Conservation (phyloP, 2,888 invertebrate genomes). For the Macropis europaea region DNA sequence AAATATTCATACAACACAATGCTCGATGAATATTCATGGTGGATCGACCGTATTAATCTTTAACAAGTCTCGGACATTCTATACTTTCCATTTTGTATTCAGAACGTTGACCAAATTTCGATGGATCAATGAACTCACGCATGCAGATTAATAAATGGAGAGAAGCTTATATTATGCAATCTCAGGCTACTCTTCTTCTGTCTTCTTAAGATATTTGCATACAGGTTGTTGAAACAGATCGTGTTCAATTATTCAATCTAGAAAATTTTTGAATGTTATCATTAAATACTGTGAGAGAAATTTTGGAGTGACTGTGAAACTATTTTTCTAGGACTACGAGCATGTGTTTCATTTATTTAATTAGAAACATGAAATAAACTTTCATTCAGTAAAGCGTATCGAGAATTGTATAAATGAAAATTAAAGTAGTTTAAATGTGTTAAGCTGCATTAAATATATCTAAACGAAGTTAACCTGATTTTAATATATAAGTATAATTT, state of each 20-base stretch:
- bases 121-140: neutral
- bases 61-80: neutral
- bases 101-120: neutral
- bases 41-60: neutral
- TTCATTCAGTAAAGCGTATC: too few relatives aligned
- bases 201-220: neutral
- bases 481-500: too few relatives aligned
- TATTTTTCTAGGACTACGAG: too few relatives aligned
- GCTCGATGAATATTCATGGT: conserved; percentile 26
- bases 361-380: too few relatives aligned
- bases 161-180: neutral
- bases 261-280: neutral
- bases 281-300: neutral
- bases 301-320: too few relatives aligned
- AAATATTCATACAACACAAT: conserved; percentile 19
- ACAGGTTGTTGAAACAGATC: neutral
- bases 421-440: too few relatives aligned
- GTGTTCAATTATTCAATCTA: neutral
- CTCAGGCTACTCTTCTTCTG: neutral
- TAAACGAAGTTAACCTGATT: too few relatives aligned
- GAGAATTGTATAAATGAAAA: too few relatives aligned
- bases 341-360: too few relatives aligned
- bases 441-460: too few relatives aligned
- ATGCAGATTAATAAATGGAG: neutral
- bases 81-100: neutral